These are phyloP conservation scores for Corythornis vintsioides DNA, from an alignment of 2,113 vertebrate species.

Conservation along the genomic window DNA sequence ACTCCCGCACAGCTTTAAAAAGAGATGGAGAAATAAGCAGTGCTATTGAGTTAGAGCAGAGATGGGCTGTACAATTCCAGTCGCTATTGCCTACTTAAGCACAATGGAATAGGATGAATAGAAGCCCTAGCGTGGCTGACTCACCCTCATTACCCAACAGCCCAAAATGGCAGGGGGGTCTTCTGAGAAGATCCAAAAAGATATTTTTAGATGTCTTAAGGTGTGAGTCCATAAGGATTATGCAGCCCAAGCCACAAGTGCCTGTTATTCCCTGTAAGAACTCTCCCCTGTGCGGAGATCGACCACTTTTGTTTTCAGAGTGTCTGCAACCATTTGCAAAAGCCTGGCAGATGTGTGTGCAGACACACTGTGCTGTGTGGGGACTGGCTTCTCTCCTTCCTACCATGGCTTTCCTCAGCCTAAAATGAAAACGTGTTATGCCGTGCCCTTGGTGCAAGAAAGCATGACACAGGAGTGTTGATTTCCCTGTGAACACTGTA, in stretches of 20 bases:
- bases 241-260: background rate
- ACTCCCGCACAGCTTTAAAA: slow-evolving; percentile 29
- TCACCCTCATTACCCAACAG: slow-evolving; percentile 38
- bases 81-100: slow-evolving; percentile 35
- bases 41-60: slow-evolving; percentile 21
- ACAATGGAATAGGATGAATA: slow-evolving; percentile 37
- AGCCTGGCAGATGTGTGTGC: background rate
- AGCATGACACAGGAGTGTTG: slow-evolving; percentile 28
- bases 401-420: slow-evolving; percentile 5
- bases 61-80: slow-evolving; percentile 39
- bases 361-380: background rate
- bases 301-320: slow-evolving; percentile 35
- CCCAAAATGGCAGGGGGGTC: background rate
- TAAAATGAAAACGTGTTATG: slow-evolving; percentile 5
- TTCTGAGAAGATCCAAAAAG: slow-evolving; percentile 35
- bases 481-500: slow-evolving; percentile 45
- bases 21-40: slow-evolving; percentile 29
- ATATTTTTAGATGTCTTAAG: background rate
- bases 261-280: slow-evolving; percentile 20
- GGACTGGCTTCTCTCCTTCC: slow-evolving; percentile 39
- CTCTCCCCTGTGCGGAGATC: background rate
- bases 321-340: slow-evolving; percentile 5
- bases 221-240: background rate
- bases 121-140: slow-evolving; percentile 37
- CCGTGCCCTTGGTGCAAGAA: background rate